A percentile compares a stretch with the other conserved stretches of the same genome.
These are phyloP conservation scores for Typhlichthys eigenmanni DNA, from an alignment of 2,797 vertebrate genomes.

Conservation along the genomic window DNA sequence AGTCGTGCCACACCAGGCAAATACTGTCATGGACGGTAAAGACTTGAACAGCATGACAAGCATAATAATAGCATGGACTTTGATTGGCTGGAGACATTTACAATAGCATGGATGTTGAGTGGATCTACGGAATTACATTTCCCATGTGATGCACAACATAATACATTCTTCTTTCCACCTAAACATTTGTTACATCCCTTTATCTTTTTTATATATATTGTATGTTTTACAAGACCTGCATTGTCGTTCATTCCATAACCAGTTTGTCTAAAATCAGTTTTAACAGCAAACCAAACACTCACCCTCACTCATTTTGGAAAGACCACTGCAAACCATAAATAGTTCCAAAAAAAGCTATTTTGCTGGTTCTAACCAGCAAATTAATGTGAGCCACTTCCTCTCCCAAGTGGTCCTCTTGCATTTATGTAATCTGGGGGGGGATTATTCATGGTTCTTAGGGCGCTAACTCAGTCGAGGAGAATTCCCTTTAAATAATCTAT, in stretches of 20 bases:
- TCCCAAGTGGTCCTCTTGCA: too few relatives aligned
- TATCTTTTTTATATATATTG: not conserved
- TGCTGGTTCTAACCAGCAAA: too few relatives aligned
- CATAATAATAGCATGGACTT: conserved; percentile 47
- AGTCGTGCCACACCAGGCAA: conserved; percentile 73
- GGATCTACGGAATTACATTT: not conserved
- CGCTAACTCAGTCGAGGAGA: too few relatives aligned
- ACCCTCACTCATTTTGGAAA: too few relatives aligned
- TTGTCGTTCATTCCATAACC: not conserved
- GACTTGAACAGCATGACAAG: conserved; percentile 66
- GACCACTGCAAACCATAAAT: too few relatives aligned
- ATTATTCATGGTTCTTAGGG: too few relatives aligned
- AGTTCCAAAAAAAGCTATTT: too few relatives aligned
- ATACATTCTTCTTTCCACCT: not conserved
- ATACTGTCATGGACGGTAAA: conserved; percentile 79
- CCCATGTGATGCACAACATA: conserved; percentile 12
- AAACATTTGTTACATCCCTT: not conserved
- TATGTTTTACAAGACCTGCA: conserved; percentile 2
- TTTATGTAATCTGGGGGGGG: too few relatives aligned
- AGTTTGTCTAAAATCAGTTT: not conserved
- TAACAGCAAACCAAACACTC: too few relatives aligned
- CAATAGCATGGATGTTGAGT: not conserved
- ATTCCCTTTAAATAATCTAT: not conserved
- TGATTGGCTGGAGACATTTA: conserved; percentile 16
- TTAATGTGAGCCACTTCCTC: too few relatives aligned